A percentile compares a stretch with the other conserved stretches of the same genome.
Evolutionary conservation across 2,888 invertebrate genomes (phyloP).

Genomic region (Lamproptera curius): DNA sequence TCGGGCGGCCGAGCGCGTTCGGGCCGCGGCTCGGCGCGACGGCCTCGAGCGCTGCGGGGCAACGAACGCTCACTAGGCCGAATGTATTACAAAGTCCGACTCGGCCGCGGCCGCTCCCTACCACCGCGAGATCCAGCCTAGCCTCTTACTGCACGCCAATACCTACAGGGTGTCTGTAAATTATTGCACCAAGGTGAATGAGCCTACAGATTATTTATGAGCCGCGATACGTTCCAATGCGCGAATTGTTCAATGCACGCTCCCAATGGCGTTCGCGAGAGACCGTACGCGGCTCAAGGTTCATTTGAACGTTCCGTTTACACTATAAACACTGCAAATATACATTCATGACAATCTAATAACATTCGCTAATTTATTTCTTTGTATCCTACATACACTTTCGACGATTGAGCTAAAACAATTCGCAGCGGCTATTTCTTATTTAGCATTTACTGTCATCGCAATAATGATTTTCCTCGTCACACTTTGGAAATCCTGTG

Average conservation of each 20-base stretch:
- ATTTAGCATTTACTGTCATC: constrained; percentile 10
- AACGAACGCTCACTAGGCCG: constrained; percentile 77
- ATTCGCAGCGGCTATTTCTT: constrained; percentile 8
- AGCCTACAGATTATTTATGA: constrained; percentile 34
- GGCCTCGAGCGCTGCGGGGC: constrained; percentile 68
- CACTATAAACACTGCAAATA: too few species aligned
- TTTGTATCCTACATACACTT: neutral
- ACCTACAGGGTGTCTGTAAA: constrained; percentile 56
- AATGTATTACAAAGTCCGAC: constrained; percentile 76
- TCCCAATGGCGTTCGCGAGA: neutral
- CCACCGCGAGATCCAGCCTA: constrained; percentile 71
- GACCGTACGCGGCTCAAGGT: neutral
- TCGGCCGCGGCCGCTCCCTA: constrained; percentile 68
- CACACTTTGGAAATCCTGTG: constrained; percentile 19
- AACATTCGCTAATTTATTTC: too few species aligned
- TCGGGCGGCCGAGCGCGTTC: constrained; percentile 39
- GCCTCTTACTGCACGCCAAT: constrained; percentile 66
- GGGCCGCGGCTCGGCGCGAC: constrained; percentile 40
- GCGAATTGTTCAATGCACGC: constrained; percentile 8
- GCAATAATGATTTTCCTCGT: constrained; percentile 18
- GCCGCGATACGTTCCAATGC: constrained; percentile 12
- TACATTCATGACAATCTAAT: too few species aligned
- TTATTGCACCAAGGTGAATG: constrained; percentile 68
- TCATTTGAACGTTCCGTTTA: neutral
- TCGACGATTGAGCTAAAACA: neutral